Base-by-base conservation (phyloP, 2,113 vertebrate genomes). In the Nycticorax nycticorax region DNA sequence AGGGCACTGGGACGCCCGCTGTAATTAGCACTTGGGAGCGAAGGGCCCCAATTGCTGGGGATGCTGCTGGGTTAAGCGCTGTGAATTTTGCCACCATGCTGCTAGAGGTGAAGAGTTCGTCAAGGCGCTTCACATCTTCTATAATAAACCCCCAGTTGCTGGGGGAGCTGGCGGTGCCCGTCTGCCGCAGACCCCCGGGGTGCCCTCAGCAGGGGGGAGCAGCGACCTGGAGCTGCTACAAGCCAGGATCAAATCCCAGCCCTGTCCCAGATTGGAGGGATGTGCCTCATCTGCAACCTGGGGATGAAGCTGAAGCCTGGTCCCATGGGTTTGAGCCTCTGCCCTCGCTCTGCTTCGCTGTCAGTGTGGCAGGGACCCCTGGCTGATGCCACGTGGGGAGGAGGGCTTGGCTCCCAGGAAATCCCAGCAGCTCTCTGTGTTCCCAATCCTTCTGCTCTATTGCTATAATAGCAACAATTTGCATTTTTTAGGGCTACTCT, bases 31-130 rank as follows among this genome's bases (percentile, higher is more conserved):
- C 67, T 37, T 0, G 1, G 85, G 60, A 91, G 78, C 1, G 5
- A 94, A 89, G 62, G 45, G 77, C 69, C 86, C 86, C 26, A 0
- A 90, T 95, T 92, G 75, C 66, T 1, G 15, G 55, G 32, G 62
- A 15, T 78, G 74, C 80, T 43, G 71, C 77, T 74, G 85, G 33
- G 14, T 55, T 66, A n/a, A 76, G 28, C 26, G 59, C 83, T 87
- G 86, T 92, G 93, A 87, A 85, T 96, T 96, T 91, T 95, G 71
- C 19, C 91, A 91, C 91, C 3, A 0, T 1, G 8, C 67, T 91
- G 92, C 50, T 80, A 79, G 87, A 83, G 71, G 87, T 89, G 91
- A 88, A 55, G 84, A 83, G 53, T 91, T 94, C 2, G 27, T 55
- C 3, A 1, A 45, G 67, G 55, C 1, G 2, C 73, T 76, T 90